Evolutionary conservation across 2,113 vertebrate genomes (phyloP).

Genomic region (Meriones unguiculatus): DNA sequence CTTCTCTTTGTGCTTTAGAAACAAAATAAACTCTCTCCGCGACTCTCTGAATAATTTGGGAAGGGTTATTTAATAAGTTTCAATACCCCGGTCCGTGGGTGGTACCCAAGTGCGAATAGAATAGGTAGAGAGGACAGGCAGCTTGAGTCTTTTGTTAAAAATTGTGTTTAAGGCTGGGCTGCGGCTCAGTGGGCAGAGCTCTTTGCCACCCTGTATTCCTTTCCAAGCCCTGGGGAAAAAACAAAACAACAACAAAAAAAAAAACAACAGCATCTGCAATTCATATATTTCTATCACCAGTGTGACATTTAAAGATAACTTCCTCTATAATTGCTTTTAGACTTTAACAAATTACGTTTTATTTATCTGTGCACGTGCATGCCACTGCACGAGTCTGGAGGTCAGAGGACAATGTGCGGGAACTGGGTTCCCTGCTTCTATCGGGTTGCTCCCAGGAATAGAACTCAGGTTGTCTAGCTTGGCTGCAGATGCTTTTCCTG

Average conservation of each 20-base stretch:
- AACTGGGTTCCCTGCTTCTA: not conserved
- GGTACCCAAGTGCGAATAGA: slow-evolving; percentile 62
- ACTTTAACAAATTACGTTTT: not conserved
- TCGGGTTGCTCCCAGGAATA: not conserved
- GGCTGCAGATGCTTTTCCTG: not conserved
- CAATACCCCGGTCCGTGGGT: slow-evolving; percentile 58
- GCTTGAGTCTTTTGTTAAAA: slow-evolving; percentile 61
- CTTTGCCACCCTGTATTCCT: not conserved
- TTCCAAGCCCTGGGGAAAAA: not conserved
- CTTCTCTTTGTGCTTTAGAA: slow-evolving; percentile 53
- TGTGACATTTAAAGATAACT: slow-evolving; percentile 25
- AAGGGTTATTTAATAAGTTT: slow-evolving; percentile 66
- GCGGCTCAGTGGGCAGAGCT: not conserved
- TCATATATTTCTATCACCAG: not conserved
- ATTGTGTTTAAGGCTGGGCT: not conserved
- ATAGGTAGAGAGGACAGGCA: slow-evolving; percentile 56
- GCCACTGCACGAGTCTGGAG: not conserved
- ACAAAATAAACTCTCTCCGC: slow-evolving; percentile 46
- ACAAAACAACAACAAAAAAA: not conserved
- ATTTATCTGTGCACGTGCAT: not conserved
- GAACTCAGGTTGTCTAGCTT: not conserved
- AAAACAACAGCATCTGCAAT: not conserved
- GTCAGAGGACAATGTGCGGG: not conserved
- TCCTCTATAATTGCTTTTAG: not conserved
- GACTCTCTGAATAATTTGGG: slow-evolving; percentile 65